These are phyloP conservation scores for Drosophila trapezifrons DNA, from an alignment of 1,140 invertebrate species.

Conservation along the genomic window DNA sequence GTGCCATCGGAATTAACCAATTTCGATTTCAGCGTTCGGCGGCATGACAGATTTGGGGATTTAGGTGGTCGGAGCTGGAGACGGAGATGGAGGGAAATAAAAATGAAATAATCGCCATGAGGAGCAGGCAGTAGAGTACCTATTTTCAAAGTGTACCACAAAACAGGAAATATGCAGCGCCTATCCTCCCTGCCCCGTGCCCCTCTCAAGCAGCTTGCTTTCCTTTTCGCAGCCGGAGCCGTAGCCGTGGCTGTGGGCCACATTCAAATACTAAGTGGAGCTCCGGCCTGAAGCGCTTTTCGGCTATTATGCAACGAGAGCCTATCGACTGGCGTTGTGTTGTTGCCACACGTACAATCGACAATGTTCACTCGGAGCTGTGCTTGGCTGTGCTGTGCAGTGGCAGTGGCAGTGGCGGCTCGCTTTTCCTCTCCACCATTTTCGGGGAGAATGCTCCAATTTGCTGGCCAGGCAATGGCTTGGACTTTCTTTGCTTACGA, in stretches of 20 bases:
- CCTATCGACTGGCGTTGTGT: slow-evolving; percentile 44
- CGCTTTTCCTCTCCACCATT: slow-evolving; percentile 25
- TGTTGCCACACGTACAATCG: slow-evolving; percentile 29
- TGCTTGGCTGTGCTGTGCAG: background rate
- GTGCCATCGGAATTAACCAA: slow-evolving; percentile 19
- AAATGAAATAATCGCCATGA: slow-evolving; percentile 30
- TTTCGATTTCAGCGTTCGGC: slow-evolving; percentile 23
- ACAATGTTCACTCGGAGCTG: slow-evolving; percentile 30
- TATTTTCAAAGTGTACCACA: slow-evolving; percentile 44
- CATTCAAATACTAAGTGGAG: slow-evolving; percentile 55
- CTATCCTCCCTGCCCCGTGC: slow-evolving; percentile 27
- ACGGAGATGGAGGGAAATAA: slow-evolving; percentile 18
- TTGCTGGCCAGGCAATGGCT: slow-evolving; percentile 11
- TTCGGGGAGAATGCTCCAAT: slow-evolving; percentile 45
- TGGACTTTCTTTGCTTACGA: slow-evolving; percentile 11
- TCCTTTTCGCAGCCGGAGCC: slow-evolving; percentile 17
- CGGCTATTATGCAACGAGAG: slow-evolving; percentile 49
- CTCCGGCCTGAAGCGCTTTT: slow-evolving; percentile 43
- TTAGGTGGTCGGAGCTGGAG: slow-evolving; percentile 14
- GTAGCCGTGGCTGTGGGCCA: slow-evolving; percentile 26
- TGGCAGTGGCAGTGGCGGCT: slow-evolving; percentile 14
- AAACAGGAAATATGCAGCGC: slow-evolving; percentile 54
- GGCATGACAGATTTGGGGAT: slow-evolving; percentile 26
- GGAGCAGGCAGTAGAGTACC: slow-evolving; percentile 8
- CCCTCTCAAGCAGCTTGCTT: slow-evolving; percentile 27